Evolutionary conservation across 2,888 invertebrate genomes (phyloP).

Genomic region (Orgyia antiqua): DNA sequence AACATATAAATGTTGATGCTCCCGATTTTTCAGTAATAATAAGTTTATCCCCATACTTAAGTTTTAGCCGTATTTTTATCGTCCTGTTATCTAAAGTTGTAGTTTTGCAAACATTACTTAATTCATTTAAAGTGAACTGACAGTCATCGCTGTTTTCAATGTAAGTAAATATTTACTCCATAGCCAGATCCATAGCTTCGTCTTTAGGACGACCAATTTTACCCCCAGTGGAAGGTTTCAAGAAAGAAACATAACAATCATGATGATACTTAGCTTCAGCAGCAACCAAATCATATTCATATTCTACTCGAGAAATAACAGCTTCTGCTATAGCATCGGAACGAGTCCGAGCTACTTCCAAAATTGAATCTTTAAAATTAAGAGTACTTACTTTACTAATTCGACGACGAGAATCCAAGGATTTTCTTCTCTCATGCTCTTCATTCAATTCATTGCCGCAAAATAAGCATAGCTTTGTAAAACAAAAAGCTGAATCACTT

Average conservation of each 20-base stretch:
- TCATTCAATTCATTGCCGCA: conserved; percentile 33
- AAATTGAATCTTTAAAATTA: conserved; percentile 13
- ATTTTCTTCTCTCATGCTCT: conserved; percentile 27
- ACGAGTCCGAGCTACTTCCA: conserved; percentile 1
- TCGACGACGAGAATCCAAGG: conserved; percentile 6
- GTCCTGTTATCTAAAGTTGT: conserved; percentile 21
- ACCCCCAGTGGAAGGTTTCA: conserved; percentile 32
- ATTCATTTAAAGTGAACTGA: conserved; percentile 10
- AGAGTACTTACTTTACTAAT: conserved; percentile 16
- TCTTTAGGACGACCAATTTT: conserved; percentile 37
- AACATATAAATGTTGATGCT: conserved; percentile 10
- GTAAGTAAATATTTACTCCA: too few relatives aligned
- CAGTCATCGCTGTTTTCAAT: conserved; percentile 18
- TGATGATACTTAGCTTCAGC: conserved; percentile 35
- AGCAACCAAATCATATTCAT: conserved; percentile 15
- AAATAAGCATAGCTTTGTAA: conserved; percentile 26
- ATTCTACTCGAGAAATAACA: conserved; percentile 22
- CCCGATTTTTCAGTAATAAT: conserved; percentile 26
- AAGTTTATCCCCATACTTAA: conserved; percentile 34
- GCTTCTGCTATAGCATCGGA: conserved; percentile 22
- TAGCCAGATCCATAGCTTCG: conserved; percentile 28
- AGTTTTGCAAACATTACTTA: conserved; percentile 16
- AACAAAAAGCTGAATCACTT: conserved; percentile 29
- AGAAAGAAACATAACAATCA: conserved; percentile 28
- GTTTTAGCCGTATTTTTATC: conserved; percentile 22